Evolutionary conservation across 2,797 vertebrate species (phyloP).

Genomic region (Synaphobranchus kaupii): DNA sequence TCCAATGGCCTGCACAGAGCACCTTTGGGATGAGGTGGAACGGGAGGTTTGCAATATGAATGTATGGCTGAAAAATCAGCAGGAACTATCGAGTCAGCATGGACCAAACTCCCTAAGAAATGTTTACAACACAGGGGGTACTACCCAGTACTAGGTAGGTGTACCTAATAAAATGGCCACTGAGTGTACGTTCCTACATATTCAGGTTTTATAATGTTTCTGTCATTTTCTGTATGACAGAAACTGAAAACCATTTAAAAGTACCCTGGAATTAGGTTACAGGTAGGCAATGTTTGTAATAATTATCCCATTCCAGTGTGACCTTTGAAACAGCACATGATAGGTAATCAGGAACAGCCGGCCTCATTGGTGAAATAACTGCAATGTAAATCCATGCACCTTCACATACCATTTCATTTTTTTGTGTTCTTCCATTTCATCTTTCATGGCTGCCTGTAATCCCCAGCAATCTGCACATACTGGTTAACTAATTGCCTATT

Average conservation of each 20-base stretch:
- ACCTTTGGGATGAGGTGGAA: too few relatives aligned
- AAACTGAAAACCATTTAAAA: background rate
- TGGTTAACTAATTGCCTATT: constrained; percentile 12
- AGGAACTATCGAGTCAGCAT: too few relatives aligned
- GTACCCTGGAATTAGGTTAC: background rate
- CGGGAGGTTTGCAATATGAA: too few relatives aligned
- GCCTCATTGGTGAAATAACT: background rate
- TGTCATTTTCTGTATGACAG: background rate
- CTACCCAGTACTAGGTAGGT: too few relatives aligned
- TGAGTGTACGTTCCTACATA: background rate
- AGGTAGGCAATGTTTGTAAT: background rate
- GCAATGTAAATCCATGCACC: constrained; percentile 5
- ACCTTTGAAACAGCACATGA: background rate
- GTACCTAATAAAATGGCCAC: too few relatives aligned
- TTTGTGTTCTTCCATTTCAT: background rate
- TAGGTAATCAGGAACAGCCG: background rate
- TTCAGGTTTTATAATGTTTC: background rate
- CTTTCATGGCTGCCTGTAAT: background rate
- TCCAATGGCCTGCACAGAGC: too few relatives aligned
- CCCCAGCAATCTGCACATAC: background rate
- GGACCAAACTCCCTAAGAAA: too few relatives aligned
- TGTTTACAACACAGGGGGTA: too few relatives aligned
- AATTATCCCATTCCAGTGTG: background rate
- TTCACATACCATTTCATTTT: background rate
- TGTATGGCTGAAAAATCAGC: too few relatives aligned